Percentiles rank a stretch among this genome's conserved stretches.
These are phyloP conservation scores for Pseudorhiza aurosa DNA, from an alignment of 30 jellyfish, hydroid and myxozoan genomes.

Conservation along the genomic window DNA sequence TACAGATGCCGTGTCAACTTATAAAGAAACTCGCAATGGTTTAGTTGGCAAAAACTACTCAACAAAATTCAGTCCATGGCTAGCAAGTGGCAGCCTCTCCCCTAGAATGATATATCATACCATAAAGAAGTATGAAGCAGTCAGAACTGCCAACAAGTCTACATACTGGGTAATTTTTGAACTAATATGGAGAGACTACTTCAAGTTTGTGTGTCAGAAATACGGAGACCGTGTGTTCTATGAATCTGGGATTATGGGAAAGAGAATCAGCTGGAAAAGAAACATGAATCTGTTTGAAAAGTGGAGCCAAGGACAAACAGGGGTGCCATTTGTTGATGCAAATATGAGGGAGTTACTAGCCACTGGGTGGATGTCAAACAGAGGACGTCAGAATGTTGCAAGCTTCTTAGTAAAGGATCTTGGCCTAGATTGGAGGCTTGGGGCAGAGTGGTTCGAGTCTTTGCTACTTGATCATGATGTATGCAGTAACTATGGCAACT, in stretches of 20 bases:
- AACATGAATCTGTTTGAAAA: conserved; percentile 52
- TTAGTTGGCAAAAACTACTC: conserved; percentile 69
- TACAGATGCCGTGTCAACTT: conserved; percentile 60
- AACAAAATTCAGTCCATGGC: conserved; percentile 81
- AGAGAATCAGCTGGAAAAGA: conserved; percentile 47
- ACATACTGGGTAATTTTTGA: conserved; percentile 83
- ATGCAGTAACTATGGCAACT: conserved; percentile 82
- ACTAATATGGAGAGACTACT: conserved; percentile 78
- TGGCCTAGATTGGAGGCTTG: conserved; percentile 83
- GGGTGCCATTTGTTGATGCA: conserved; percentile 86
- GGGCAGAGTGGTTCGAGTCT: conserved; percentile 90
- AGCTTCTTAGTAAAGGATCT: conserved; percentile 75
- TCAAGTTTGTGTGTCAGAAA: conserved; percentile 59
- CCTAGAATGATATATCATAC: conserved; percentile 56
- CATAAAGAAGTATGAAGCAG: conserved; percentile 16
- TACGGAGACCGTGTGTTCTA: conserved; percentile 63
- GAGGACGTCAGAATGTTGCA: conserved; percentile 83
- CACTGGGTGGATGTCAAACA: conserved; percentile 88
- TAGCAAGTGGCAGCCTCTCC: conserved; percentile 69
- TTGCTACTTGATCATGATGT: conserved; percentile 78
- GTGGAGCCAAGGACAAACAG: conserved; percentile 78
- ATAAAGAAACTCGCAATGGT: conserved; percentile 76
- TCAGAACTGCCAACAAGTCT: conserved; percentile 44
- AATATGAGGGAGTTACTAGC: conserved; percentile 68
- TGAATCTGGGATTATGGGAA: conserved; percentile 71